phyloP scores from a whole-genome alignment of 2,797 vertebrate species.

The Cacajao melanocephalus region DNA sequence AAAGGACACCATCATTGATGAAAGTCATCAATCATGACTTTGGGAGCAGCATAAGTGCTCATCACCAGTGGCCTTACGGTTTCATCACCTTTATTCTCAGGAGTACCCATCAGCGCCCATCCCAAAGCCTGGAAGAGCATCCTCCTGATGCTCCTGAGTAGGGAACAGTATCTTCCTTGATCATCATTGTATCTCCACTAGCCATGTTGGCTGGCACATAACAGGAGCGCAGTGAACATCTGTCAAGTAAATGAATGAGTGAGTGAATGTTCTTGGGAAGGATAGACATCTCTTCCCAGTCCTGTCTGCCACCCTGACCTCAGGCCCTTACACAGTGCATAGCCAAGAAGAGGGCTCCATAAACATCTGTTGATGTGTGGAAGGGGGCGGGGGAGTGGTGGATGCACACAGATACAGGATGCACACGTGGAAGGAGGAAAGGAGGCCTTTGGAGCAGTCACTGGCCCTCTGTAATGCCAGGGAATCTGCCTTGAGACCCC shows the following conservation, averaged over 20 bases:
- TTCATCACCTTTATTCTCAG: neutral
- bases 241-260: neutral
- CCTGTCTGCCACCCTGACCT: neutral
- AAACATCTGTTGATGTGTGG: no score
- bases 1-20: neutral
- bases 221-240: neutral
- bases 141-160: neutral
- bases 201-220: neutral
- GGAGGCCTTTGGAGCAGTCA: neutral
- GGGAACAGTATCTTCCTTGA: neutral
- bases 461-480: no score
- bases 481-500: neutral
- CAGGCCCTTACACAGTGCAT: neutral
- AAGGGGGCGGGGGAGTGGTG: neutral
- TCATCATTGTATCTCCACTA: neutral
- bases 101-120: neutral
- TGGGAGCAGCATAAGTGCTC: neutral
- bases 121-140: neutral
- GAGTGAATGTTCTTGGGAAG: neutral
- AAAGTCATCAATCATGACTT: neutral
- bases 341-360: neutral
- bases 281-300: neutral
- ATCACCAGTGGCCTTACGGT: neutral
- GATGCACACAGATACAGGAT: neutral
- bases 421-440: neutral